Evolutionary conservation across 2,797 vertebrate genomes (phyloP).

Genomic region (Peromyscus attwateri): DNA sequence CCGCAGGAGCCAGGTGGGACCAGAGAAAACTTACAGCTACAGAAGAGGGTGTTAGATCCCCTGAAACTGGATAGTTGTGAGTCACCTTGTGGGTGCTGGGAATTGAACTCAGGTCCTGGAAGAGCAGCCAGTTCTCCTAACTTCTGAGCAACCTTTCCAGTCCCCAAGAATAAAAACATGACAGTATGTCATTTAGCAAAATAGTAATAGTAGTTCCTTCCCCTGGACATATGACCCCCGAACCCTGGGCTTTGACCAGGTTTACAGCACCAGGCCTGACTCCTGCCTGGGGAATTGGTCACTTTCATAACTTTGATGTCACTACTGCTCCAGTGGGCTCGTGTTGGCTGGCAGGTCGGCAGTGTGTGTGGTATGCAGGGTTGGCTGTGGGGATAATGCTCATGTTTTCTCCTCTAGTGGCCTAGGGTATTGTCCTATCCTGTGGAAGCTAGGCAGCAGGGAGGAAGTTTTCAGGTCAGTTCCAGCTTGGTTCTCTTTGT

Average conservation of each 20-base stretch:
- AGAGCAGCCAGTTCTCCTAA: background rate
- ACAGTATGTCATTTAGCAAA: background rate
- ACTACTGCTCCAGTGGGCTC: background rate
- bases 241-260: background rate
- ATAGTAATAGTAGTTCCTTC: background rate
- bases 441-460: background rate
- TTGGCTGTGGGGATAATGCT: background rate
- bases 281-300: background rate
- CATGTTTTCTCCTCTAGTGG: background rate
- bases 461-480: background rate
- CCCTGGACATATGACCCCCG: background rate
- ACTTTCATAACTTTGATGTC: background rate
- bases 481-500: background rate
- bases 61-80: background rate
- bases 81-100: background rate
- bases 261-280: background rate
- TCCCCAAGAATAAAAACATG: background rate
- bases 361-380: background rate
- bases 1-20: no score
- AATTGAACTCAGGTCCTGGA: background rate
- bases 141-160: background rate
- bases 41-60: background rate
- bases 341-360: no score
- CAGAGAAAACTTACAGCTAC: no score
- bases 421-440: background rate